These are phyloP conservation scores for Microtus montanus DNA, from an alignment of 2,113 vertebrate genomes.

Conservation along the genomic window DNA sequence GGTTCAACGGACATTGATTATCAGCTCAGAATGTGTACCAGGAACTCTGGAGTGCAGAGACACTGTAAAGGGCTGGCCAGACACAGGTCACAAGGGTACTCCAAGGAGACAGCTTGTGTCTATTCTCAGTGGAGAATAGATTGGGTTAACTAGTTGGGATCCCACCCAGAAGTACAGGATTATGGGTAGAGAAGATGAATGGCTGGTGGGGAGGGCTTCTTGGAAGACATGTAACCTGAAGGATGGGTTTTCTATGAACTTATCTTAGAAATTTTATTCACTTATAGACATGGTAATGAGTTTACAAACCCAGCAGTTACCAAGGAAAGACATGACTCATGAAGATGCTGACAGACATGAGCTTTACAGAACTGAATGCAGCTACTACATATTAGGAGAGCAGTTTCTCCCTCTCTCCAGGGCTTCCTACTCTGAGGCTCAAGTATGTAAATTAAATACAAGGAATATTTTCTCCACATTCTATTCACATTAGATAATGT, in stretches of 20 bases:
- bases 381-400: no score
- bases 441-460: background rate
- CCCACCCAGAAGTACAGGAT: background rate
- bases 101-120: background rate
- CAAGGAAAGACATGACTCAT: background rate
- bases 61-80: background rate
- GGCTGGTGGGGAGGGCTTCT: background rate
- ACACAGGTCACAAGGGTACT: background rate
- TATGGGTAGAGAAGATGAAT: background rate
- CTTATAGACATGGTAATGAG: background rate
- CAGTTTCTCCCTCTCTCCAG: fast-evolving
- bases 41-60: background rate
- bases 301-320: background rate
- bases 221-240: background rate
- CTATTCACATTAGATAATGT: background rate
- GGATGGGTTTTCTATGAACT: background rate
- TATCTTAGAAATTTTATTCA: background rate
- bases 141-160: background rate
- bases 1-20: background rate
- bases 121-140: background rate
- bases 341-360: background rate
- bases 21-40: fast-evolving
- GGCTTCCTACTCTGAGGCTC: background rate
- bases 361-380: background rate
- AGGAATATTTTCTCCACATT: background rate